Conservation (phyloP, 1,140 invertebrate genomes). For the Mactra quadrangularis region DNA sequence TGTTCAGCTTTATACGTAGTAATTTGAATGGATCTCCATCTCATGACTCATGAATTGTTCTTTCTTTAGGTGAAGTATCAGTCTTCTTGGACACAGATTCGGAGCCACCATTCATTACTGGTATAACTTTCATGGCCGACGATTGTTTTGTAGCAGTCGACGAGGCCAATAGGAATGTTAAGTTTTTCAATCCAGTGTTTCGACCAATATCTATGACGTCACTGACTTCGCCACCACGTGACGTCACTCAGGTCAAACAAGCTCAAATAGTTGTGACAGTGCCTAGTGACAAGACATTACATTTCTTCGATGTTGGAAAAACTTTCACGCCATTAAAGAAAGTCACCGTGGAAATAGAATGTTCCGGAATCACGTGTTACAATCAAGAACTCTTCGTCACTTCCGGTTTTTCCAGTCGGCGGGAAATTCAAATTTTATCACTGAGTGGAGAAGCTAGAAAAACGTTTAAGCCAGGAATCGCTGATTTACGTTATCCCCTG, state of each 20-base stretch:
- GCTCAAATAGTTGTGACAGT: conserved; percentile 40
- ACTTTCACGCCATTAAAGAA: conserved; percentile 27
- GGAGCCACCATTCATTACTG: conserved; percentile 45
- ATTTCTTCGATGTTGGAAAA: conserved; percentile 49
- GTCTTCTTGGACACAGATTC: conserved; percentile 30
- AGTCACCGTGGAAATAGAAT: conserved; percentile 44
- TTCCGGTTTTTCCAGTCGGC: conserved; percentile 55
- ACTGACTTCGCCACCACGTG: conserved; percentile 42
- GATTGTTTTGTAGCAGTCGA: conserved; percentile 35
- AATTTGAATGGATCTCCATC: too few relatives aligned
- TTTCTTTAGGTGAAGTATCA: conserved; percentile 41
- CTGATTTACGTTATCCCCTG: conserved; percentile 46
- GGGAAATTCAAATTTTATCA: conserved; percentile 52
- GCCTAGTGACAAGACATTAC: conserved; percentile 36
- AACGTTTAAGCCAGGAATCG: conserved; percentile 35
- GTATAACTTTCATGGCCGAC: conserved; percentile 45
- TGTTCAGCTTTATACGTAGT: too few relatives aligned
- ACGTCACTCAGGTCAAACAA: conserved; percentile 32
- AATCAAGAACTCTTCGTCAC: conserved; percentile 52
- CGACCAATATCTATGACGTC: conserved; percentile 9
- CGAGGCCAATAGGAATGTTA: conserved; percentile 52
- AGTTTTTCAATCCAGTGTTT: conserved; percentile 37
- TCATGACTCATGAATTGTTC: too few relatives aligned
- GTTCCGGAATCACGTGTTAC: conserved; percentile 48
- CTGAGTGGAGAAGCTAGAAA: conserved; percentile 44